phyloP scores from a whole-genome alignment of 2,888 invertebrate species.

The Drosophila longiperda region DNA sequence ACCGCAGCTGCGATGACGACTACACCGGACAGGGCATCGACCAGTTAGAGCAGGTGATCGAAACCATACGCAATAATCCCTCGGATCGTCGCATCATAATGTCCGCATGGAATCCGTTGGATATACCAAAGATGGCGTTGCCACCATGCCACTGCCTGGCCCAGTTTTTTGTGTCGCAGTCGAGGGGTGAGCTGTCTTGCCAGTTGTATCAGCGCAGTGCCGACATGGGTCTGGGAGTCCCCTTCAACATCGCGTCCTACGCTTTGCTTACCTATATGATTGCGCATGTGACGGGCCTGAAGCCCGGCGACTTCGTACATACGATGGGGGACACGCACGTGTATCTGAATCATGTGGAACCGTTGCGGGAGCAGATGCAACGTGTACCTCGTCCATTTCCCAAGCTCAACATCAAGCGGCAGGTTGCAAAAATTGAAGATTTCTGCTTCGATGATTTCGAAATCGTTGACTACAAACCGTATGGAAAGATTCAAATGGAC shows the following conservation, averaged over 20 bases:
- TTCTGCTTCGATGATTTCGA: constrained; percentile 95
- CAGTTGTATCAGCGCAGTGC: constrained; percentile 98
- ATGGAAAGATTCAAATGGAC: constrained; percentile 95
- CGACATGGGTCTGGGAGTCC: constrained; percentile 99
- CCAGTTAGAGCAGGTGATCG: constrained; percentile 92
- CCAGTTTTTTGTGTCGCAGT: constrained; percentile 93
- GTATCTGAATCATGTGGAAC: constrained; percentile 94
- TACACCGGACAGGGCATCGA: constrained; percentile 95
- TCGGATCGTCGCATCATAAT: constrained; percentile 95
- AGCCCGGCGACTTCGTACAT: constrained; percentile 97
- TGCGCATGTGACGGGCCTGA: constrained; percentile 95
- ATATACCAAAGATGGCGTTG: constrained; percentile 95
- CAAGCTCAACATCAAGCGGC: constrained; percentile 90
- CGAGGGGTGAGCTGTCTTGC: constrained; percentile 93
- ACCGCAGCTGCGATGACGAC: constrained; percentile 92
- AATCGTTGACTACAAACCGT: constrained; percentile 92
- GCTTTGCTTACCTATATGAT: constrained; percentile 97
- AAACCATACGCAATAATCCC: constrained; percentile 92
- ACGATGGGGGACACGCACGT: constrained; percentile 98
- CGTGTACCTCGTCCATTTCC: constrained; percentile 94
- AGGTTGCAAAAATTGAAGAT: constrained; percentile 92
- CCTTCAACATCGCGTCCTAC: constrained; percentile 99
- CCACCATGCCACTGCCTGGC: constrained; percentile 98
- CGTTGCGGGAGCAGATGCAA: constrained; percentile 91
- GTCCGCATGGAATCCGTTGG: constrained; percentile 97